Evolutionary conservation across 2,113 vertebrate genomes (phyloP), one percentile per base, ranked within the genome.

Genomic region (Pomatostomus ruficeps): DNA sequence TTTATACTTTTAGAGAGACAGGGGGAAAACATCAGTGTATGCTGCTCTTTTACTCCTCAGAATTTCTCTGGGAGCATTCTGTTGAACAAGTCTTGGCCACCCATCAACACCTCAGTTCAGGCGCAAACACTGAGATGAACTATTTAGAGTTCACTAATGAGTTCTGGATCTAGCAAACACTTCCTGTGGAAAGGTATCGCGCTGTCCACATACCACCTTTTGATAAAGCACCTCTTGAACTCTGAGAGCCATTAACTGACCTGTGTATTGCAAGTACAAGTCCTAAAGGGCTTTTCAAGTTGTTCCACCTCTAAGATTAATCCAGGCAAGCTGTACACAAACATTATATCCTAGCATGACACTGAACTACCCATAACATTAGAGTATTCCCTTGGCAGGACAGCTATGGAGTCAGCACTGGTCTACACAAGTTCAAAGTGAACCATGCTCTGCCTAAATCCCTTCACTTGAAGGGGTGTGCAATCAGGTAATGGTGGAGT

Each of bases 51-150:
- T 75, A 78, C 62, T 82, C 33, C 52, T 68, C 61, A 87, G 86
- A 82, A 70, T 85, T 89, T 57, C 21, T 54, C 55, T 87, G 49
- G 26, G 48, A 94, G 14, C 22, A 2, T 58, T 92, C 73, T 66
- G 36, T 49, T 85, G 79, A 95, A 65, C 35, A 51, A 79, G 52
- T n/a, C 81, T 78, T 85, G 52, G 80, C 89, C 91, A 70, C 42
- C 16, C 26, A 75, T 85, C 66, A 93, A 26, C 48, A 65, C 26
- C 48, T 55, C 89, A 49, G 73, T 68, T 93, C 62, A 89, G 81
- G 68, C 42, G 58, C 61, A 79, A 89, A 68, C 24, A 82, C 24
- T 2, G 2, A 77, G 58, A 76, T 82, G n/a, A 91, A n/a, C 73
- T 62, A 68, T 54, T 79, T 82, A 23, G 33, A 80, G 45, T 40